These are phyloP conservation scores for Bombus picipes DNA, from an alignment of 1,140 invertebrate species.

Conservation along the genomic window DNA sequence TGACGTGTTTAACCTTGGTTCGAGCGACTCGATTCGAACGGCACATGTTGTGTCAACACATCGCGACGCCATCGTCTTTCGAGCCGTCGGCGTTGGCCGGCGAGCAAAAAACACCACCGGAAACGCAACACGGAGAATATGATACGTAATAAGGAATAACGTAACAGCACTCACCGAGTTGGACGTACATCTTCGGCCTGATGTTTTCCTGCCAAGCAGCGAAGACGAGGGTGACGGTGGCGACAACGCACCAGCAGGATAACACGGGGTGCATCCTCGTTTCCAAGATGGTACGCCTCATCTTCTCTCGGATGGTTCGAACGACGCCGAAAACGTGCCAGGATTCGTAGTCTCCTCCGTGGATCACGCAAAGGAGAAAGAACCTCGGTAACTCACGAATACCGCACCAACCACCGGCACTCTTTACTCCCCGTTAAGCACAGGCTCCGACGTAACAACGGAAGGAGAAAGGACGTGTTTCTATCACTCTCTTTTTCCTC, in stretches of 20 bases:
- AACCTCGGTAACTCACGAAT: slow-evolving; percentile 48
- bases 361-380: slow-evolving; percentile 8
- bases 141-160: too few species aligned
- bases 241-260: slow-evolving; percentile 70
- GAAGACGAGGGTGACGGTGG: slow-evolving; percentile 69
- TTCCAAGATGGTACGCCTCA: slow-evolving; percentile 61
- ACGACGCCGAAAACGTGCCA: slow-evolving; percentile 53
- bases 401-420: slow-evolving; percentile 55
- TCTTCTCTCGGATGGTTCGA: slow-evolving; percentile 57
- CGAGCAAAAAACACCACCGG: not conserved
- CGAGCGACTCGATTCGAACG: too few species aligned
- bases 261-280: slow-evolving; percentile 62
- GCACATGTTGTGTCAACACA: not conserved
- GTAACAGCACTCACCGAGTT: slow-evolving; percentile 88
- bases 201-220: slow-evolving; percentile 92
- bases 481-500: slow-evolving; percentile 59
- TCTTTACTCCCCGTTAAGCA: slow-evolving; percentile 43
- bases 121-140: not conserved
- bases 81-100: not conserved
- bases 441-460: slow-evolving; percentile 27
- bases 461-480: slow-evolving; percentile 53
- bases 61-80: not conserved
- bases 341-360: slow-evolving; percentile 55
- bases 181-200: slow-evolving; percentile 93
- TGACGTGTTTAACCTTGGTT: too few species aligned